Conservation (phyloP, 2,888 invertebrate genomes). For the Leptinotarsa tumamoca region DNA sequence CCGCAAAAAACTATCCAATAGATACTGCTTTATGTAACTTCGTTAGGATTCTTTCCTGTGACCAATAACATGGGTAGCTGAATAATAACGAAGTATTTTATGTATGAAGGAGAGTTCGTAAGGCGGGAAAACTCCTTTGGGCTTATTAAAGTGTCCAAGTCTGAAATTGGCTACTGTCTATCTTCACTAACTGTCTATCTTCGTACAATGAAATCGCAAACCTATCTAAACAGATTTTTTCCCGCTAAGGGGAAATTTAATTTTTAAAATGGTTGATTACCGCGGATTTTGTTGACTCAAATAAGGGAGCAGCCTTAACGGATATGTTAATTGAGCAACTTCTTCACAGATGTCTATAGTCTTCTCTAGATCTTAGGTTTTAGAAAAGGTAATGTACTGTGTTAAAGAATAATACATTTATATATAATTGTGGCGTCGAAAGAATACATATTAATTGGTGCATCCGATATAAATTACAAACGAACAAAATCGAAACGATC, state of each 20-base stretch:
- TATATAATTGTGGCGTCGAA: too few species aligned
- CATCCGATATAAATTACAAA: too few species aligned
- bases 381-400: too few species aligned
- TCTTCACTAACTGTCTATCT: too few species aligned
- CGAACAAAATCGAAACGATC: too few species aligned
- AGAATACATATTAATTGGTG: too few species aligned
- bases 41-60: conserved; percentile 68
- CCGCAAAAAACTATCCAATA: conserved; percentile 73
- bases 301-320: too few species aligned
- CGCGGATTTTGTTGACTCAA: too few species aligned
- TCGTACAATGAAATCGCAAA: not conserved
- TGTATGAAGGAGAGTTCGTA: conserved; percentile 40
- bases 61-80: conserved; percentile 57
- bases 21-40: conserved; percentile 65
- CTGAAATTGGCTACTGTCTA: too few species aligned
- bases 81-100: conserved; percentile 58
- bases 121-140: conserved; percentile 39
- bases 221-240: not conserved
- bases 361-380: not conserved
- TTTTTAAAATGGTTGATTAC: too few species aligned
- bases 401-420: too few species aligned
- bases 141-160: not conserved
- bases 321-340: not conserved
- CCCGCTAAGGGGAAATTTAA: too few species aligned
- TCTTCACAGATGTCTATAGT: conserved; percentile 4